Percentiles rank a stretch among this genome's conserved stretches.
phyloP scores from a whole-genome alignment of 2,888 invertebrate species.

The Xestia ashworthii region DNA sequence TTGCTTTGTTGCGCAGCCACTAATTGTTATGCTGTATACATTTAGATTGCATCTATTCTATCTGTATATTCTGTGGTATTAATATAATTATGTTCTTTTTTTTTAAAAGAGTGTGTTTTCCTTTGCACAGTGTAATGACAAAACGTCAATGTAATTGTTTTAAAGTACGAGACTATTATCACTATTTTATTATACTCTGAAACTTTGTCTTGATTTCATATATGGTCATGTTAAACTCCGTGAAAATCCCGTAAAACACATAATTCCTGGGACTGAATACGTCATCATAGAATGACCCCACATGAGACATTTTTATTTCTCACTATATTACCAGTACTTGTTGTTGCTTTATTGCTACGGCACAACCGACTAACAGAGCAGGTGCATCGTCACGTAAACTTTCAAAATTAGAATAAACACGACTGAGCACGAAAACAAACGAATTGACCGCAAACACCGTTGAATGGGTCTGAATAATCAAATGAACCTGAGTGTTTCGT shows the following conservation, averaged over 20 bases:
- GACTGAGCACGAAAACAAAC: conserved; percentile 26
- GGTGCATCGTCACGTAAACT: background rate
- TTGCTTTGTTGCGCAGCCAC: background rate
- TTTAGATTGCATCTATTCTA: background rate
- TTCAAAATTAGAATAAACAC: conserved; percentile 34
- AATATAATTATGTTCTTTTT: background rate
- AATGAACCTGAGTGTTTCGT: conserved; percentile 48
- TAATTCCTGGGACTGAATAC: background rate
- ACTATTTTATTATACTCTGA: no score
- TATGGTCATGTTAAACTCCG: background rate
- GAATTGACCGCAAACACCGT: conserved; percentile 36
- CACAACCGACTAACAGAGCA: background rate
- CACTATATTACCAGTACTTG: background rate
- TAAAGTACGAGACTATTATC: no score
- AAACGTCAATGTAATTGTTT: background rate
- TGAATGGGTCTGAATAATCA: conserved; percentile 38
- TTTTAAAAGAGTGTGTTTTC: background rate
- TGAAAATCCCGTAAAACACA: background rate
- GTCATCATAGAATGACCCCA: background rate
- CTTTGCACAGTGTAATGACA: background rate
- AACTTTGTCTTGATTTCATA: background rate
- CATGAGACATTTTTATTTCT: background rate
- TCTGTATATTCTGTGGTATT: background rate
- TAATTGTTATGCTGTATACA: background rate
- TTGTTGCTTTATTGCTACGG: background rate